These are phyloP conservation scores for Saguinus midas DNA, from an alignment of 2,113 vertebrate species.

Conservation along the genomic window DNA sequence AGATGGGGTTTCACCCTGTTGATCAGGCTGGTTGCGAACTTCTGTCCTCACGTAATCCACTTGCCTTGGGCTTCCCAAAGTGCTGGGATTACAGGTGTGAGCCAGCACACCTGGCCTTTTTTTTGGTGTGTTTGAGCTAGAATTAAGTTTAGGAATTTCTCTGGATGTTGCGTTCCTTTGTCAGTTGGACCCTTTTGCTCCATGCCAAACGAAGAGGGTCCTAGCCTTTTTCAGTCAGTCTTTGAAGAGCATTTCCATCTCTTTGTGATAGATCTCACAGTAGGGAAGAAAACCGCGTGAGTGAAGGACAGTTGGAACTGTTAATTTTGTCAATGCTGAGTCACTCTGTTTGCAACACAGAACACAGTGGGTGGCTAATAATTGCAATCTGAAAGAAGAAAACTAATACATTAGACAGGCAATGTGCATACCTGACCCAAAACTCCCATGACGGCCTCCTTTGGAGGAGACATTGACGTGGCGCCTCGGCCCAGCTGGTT, in stretches of 20 bases:
- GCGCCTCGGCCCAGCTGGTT: neutral
- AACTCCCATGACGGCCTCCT: fast-evolving
- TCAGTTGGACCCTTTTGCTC: neutral
- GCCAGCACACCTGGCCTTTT: no score
- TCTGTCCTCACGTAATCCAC: no score
- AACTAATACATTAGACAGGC: fast-evolving
- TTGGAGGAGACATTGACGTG: fast-evolving
- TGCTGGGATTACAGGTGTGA: no score
- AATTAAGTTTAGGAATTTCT: neutral
- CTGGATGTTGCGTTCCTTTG: neutral
- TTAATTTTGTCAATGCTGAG: neutral
- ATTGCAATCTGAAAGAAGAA: fast-evolving
- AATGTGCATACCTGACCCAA: fast-evolving
- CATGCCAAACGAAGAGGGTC: no score
- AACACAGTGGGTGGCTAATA: neutral
- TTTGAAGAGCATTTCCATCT: neutral
- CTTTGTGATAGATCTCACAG: neutral
- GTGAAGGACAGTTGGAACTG: fast-evolving
- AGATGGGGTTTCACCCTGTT: no score
- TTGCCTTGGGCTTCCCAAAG: no score
- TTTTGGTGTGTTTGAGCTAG: no score
- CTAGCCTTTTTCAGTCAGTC: neutral
- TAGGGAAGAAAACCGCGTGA: fast-evolving
- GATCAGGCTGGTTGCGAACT: no score
- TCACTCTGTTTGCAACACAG: neutral